Percentiles rank a stretch among this genome's conserved stretches.
These are phyloP conservation scores for Alcis repandata DNA, from an alignment of 2,888 invertebrate genomes.

Conservation along the genomic window DNA sequence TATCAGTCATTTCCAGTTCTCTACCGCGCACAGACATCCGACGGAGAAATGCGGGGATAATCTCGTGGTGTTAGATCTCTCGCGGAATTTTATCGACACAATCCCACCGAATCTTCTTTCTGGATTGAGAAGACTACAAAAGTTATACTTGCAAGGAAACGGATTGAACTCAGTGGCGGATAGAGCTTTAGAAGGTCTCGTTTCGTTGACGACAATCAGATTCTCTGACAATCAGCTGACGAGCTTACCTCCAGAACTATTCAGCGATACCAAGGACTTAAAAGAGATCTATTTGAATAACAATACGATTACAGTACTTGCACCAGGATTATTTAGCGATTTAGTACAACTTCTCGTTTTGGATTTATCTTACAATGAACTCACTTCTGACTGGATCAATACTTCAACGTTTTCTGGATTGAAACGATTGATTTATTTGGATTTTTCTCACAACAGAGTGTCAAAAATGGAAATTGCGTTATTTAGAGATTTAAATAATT, in stretches of 20 bases:
- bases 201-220: slow-evolving; percentile 90
- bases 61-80: slow-evolving; percentile 90
- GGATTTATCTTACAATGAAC: slow-evolving; percentile 92
- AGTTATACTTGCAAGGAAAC: slow-evolving; percentile 92
- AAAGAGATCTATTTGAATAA: slow-evolving; percentile 94
- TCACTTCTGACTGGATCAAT: slow-evolving; percentile 94
- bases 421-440: slow-evolving; percentile 91
- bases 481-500: slow-evolving; percentile 92
- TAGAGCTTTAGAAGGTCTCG: slow-evolving; percentile 91
- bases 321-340: slow-evolving; percentile 92
- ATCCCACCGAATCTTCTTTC: slow-evolving; percentile 91
- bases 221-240: slow-evolving; percentile 93
- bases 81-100: slow-evolving; percentile 92
- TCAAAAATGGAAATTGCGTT: slow-evolving; percentile 91
- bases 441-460: slow-evolving; percentile 92
- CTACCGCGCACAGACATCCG: slow-evolving; percentile 84
- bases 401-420: slow-evolving; percentile 93
- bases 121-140: slow-evolving; percentile 90
- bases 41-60: slow-evolving; percentile 90
- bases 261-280: slow-evolving; percentile 91
- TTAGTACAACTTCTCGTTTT: slow-evolving; percentile 91
- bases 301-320: slow-evolving; percentile 93
- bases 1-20: slow-evolving; percentile 90
- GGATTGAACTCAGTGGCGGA: slow-evolving; percentile 92
- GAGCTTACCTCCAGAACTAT: slow-evolving; percentile 93